Conservation (phyloP, 2,113 vertebrate species). For the Halichoerus grypus region DNA sequence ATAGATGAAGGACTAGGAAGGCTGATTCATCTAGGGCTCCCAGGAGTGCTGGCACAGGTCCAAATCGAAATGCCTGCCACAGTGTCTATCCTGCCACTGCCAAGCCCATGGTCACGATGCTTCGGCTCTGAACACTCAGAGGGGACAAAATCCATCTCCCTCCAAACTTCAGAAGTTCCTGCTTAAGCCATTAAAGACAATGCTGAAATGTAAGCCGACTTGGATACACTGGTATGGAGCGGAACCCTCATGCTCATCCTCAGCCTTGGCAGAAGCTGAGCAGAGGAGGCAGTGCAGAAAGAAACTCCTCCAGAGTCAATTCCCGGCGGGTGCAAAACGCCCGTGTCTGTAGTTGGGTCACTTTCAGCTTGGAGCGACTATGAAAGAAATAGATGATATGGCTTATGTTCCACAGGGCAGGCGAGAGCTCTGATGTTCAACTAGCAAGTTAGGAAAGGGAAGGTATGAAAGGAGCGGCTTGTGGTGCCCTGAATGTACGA, state of each 20-base stretch:
- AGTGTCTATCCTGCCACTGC: not conserved
- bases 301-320: not conserved
- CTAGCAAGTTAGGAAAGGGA: not conserved
- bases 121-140: not conserved
- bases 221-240: not conserved
- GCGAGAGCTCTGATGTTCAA: not conserved
- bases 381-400: not conserved
- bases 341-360: not conserved
- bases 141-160: not conserved
- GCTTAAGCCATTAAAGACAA: not conserved
- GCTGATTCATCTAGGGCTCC: not conserved
- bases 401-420: not conserved
- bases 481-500: not conserved
- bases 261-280: not conserved
- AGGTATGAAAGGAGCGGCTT: constrained; percentile 10
- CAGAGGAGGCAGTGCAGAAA: not conserved
- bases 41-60: not conserved
- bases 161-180: not conserved
- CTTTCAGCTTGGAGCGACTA: not conserved
- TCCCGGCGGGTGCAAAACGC: not conserved
- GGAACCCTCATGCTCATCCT: not conserved
- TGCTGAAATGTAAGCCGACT: not conserved
- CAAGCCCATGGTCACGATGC: not conserved
- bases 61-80: not conserved
- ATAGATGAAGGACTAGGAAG: not conserved